Conservation (phyloP, 2,888 invertebrate species). For the Aphidius colemani region DNA sequence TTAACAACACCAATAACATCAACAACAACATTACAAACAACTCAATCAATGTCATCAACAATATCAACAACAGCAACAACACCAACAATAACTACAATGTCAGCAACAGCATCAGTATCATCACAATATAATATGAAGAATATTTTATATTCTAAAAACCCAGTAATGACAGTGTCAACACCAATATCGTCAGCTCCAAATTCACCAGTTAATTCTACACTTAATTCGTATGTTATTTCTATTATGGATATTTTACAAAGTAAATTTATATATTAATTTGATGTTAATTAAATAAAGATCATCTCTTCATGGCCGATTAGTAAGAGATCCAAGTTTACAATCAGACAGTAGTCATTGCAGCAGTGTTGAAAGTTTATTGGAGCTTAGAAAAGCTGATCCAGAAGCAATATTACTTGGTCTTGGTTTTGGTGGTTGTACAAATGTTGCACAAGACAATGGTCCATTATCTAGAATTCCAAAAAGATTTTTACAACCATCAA, state of each 20-base stretch:
- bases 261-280: background rate
- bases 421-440: slow-evolving; percentile 75
- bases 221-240: slow-evolving; percentile 45
- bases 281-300: background rate
- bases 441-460: slow-evolving; percentile 66
- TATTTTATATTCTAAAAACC: slow-evolving; percentile 36
- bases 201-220: slow-evolving; percentile 43
- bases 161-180: slow-evolving; percentile 51
- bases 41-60: slow-evolving; percentile 25
- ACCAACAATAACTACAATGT: too few species aligned
- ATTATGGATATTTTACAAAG: background rate
- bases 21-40: slow-evolving; percentile 11
- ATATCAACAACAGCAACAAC: too few species aligned
- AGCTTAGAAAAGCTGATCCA: slow-evolving; percentile 84
- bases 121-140: slow-evolving; percentile 24
- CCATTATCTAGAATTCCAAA: slow-evolving; percentile 78
- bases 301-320: slow-evolving; percentile 41
- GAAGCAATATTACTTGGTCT: slow-evolving; percentile 83
- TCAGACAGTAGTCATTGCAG: slow-evolving; percentile 71
- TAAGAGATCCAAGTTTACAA: slow-evolving; percentile 56
- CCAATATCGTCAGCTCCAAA: slow-evolving; percentile 48
- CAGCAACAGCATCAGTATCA: too few species aligned
- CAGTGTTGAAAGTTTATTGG: slow-evolving; percentile 80
- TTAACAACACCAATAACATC: slow-evolving; percentile 30
- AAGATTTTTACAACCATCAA: slow-evolving; percentile 80